Percentiles rank a stretch among this genome's conserved stretches.
These are phyloP conservation scores for Melolontha melolontha DNA, from an alignment of 2,888 invertebrate genomes.

Conservation along the genomic window DNA sequence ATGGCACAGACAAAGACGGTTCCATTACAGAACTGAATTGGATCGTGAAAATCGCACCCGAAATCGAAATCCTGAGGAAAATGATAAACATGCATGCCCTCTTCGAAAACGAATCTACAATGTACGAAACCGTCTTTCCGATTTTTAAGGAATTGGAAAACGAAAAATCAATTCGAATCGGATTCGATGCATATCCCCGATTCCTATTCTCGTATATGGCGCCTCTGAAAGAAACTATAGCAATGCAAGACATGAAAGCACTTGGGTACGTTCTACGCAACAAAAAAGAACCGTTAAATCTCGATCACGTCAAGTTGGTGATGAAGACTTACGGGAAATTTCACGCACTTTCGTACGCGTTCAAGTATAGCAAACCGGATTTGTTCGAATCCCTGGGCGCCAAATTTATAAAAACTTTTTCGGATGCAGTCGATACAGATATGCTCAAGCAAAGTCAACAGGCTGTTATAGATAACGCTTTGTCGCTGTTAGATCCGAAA, in stretches of 20 bases:
- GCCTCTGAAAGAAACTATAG: slow-evolving; percentile 49
- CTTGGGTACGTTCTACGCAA: slow-evolving; percentile 51
- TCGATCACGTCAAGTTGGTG: slow-evolving; percentile 52
- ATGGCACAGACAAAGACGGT: slow-evolving; percentile 40
- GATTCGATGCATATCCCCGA: slow-evolving; percentile 46
- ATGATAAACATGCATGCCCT: slow-evolving; percentile 48
- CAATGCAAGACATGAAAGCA: slow-evolving; percentile 53
- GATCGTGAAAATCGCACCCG: slow-evolving; percentile 55
- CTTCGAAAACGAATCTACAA: slow-evolving; percentile 54
- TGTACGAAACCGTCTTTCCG: slow-evolving; percentile 53
- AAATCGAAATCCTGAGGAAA: slow-evolving; percentile 49
- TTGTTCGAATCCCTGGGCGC: slow-evolving; percentile 6
- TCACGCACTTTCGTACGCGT: slow-evolving; percentile 55
- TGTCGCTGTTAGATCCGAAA: slow-evolving; percentile 21
- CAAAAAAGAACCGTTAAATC: slow-evolving; percentile 50
- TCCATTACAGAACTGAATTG: slow-evolving; percentile 39
- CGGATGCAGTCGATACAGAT: not conserved
- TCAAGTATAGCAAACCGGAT: slow-evolving; percentile 51
- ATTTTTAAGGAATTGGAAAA: slow-evolving; percentile 51
- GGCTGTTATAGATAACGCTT: slow-evolving; percentile 1
- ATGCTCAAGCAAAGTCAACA: slow-evolving; percentile 5
- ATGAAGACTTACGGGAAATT: slow-evolving; percentile 54
- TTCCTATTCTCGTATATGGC: slow-evolving; percentile 45
- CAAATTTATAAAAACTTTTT: not conserved
- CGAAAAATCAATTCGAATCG: slow-evolving; percentile 43